These are phyloP conservation scores for Hydraecia micacea DNA, from an alignment of 2,888 invertebrate genomes.

Conservation along the genomic window DNA sequence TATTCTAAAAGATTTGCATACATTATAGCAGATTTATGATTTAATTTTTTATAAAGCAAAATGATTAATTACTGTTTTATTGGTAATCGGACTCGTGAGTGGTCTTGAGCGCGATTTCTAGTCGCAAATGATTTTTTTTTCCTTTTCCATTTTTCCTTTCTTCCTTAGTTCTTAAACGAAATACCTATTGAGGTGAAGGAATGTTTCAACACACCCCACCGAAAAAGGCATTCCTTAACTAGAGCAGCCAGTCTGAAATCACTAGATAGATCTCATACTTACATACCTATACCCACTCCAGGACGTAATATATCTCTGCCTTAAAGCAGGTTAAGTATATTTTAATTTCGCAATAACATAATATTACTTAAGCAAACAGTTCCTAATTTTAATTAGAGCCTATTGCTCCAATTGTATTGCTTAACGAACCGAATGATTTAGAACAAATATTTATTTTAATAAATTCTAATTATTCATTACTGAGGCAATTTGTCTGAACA, in stretches of 20 bases:
- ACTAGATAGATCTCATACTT: no score
- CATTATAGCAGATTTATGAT: neutral
- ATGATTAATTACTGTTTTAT: neutral
- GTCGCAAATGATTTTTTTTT: no score
- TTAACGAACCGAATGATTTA: conserved; percentile 19
- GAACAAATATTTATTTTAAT: conserved; percentile 49
- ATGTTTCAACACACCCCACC: neutral
- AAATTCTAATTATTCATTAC: conserved; percentile 45
- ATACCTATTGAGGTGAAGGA: neutral
- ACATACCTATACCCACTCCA: neutral
- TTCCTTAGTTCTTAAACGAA: neutral
- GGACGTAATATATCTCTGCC: conserved; percentile 11
- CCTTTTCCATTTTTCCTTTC: neutral
- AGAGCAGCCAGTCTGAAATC: conserved; percentile 9
- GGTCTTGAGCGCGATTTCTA: neutral
- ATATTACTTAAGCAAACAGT: conserved; percentile 11
- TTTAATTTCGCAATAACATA: conserved; percentile 18
- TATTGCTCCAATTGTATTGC: conserved; percentile 20
- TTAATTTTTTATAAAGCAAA: neutral
- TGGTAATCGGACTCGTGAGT: neutral
- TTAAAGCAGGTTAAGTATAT: conserved; percentile 1
- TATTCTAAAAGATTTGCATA: conserved; percentile 25
- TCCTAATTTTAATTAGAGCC: conserved; percentile 25
- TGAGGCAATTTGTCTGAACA: conserved; percentile 49
- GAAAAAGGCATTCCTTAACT: conserved; percentile 1